A percentile compares a stretch with the other conserved stretches of the same genome.
Evolutionary conservation across 2,113 vertebrate species (phyloP).

Genomic region (Cololabis saira): DNA sequence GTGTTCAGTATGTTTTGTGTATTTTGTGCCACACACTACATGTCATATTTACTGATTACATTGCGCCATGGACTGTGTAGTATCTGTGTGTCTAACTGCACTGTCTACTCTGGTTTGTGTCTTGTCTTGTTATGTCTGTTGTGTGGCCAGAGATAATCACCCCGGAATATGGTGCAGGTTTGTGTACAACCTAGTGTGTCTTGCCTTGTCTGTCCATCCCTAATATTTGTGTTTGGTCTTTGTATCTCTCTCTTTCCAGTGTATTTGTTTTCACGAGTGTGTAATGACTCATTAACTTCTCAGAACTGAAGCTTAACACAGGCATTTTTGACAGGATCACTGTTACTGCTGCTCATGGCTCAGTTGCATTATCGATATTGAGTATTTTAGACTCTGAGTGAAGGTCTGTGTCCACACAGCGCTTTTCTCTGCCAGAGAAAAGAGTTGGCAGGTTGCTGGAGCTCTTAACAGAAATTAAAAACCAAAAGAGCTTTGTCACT

Average conservation of each 20-base stretch:
- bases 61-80: constrained; percentile 38
- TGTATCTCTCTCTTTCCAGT: constrained; percentile 34
- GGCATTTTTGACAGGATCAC: neutral
- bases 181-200: constrained; percentile 65
- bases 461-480: no score
- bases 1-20: constrained; percentile 40
- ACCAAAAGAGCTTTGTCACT: no score
- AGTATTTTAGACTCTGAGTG: no score
- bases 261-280: constrained; percentile 6
- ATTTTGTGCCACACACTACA: constrained; percentile 13
- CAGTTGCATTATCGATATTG: no score
- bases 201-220: constrained; percentile 47
- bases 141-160: constrained; percentile 66
- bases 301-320: constrained; percentile 1
- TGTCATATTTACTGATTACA: constrained; percentile 24
- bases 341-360: no score
- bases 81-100: constrained; percentile 64
- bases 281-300: constrained; percentile 6
- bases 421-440: no score
- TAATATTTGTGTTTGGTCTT: constrained; percentile 41
- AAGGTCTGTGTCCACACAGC: no score
- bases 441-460: no score
- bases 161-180: constrained; percentile 77
- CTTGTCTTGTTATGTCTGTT: constrained; percentile 69
- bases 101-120: constrained; percentile 68